Evolutionary conservation across 2,797 vertebrate species (phyloP), one percentile per base, ranked within the genome.

Genomic region (Chelon auratus): DNA sequence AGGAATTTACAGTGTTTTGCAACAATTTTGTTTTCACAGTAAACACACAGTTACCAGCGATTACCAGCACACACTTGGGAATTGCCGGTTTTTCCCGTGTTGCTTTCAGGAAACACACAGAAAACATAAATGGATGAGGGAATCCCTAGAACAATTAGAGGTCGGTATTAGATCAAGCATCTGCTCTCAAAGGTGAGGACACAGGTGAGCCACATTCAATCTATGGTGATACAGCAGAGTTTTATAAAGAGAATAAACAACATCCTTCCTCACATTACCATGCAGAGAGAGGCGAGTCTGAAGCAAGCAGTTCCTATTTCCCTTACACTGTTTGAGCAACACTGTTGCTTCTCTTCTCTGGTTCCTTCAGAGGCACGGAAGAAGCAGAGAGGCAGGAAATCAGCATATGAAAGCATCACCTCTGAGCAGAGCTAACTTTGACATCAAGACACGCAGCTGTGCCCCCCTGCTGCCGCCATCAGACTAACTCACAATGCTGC

Each of bases 291-390:
- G 15, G 15, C 40, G 12, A 30, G 1, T 47, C 30, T 85, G 55
- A 77, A 20, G 87, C 40, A 87, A 86, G 24, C n/a, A 22, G 8
- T 76, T 90, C 30, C 30, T 33, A 6, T 33, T 88, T 81, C 82
- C 80, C 47, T 78, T 12, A 40, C 13, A 11, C 8, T 0, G 0
- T 75, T 92, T 90, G 22, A 86, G 88, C 77, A 91, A 90, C 39
- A n/a, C 5, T 24, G 17, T 67, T 78, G 75, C 86, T 90, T 84
- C 82, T 87, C 83, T 90, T 91, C 86, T 78, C 71, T 12, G 69
- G 59, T 85, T 86, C 20, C 26, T 51, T 62, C 48, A 63, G 11
- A 48, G 10, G 7, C 9, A 54, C 10, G 62, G 17, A 62, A 69
- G 50, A 47, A 14, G 14, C 57, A 68, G 3, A 55, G 2, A 72